Evolutionary conservation across 2,888 invertebrate species (phyloP).

Genomic region (Trimorus sp.): DNA sequence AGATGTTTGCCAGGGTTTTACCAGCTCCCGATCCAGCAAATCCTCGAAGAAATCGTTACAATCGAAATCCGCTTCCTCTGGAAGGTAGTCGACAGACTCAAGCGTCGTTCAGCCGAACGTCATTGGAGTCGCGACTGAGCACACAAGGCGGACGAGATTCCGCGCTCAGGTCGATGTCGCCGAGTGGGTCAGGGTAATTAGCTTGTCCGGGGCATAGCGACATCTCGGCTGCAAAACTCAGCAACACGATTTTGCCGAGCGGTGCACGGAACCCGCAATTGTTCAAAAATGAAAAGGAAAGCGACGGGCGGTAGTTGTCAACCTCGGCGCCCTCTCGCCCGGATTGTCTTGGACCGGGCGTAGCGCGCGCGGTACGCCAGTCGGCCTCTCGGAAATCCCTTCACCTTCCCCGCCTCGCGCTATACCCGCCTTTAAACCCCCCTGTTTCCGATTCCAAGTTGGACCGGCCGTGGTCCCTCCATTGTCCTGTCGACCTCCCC

Average conservation of each 20-base stretch:
- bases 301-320: slow-evolving; percentile 37
- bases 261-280: too few relatives aligned
- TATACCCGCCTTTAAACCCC: slow-evolving; percentile 67
- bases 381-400: slow-evolving; percentile 71
- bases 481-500: slow-evolving; percentile 68
- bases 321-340: slow-evolving; percentile 42
- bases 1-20: too few relatives aligned
- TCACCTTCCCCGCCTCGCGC: slow-evolving; percentile 72
- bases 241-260: too few relatives aligned
- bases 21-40: too few relatives aligned
- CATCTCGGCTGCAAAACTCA: too few relatives aligned
- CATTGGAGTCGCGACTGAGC: not conserved
- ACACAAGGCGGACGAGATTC: slow-evolving; percentile 53
- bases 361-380: slow-evolving; percentile 55
- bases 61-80: too few relatives aligned
- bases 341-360: slow-evolving; percentile 42
- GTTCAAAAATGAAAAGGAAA: too few relatives aligned
- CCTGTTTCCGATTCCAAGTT: slow-evolving; percentile 66
- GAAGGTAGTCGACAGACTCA: too few relatives aligned
- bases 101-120: not conserved
- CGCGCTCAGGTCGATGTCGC: slow-evolving; percentile 51
- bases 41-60: too few relatives aligned
- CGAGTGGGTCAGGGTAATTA: slow-evolving; percentile 50
- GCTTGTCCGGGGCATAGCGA: too few relatives aligned
- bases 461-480: slow-evolving; percentile 69